These are phyloP conservation scores for Phaenicophaeus curvirostris DNA, from an alignment of 2,797 vertebrate genomes.

Conservation along the genomic window DNA sequence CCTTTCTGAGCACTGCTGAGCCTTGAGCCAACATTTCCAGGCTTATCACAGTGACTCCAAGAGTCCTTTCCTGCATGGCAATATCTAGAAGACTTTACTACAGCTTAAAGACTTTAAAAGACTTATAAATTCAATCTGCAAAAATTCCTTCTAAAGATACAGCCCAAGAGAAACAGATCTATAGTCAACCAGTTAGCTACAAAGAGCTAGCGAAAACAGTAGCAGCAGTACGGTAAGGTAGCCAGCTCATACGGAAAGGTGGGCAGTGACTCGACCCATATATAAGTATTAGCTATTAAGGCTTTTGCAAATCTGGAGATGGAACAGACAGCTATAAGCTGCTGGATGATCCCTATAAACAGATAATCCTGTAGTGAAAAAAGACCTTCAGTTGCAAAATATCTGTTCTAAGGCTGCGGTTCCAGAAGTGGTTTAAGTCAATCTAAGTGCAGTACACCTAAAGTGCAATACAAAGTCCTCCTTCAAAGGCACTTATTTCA, in stretches of 20 bases:
- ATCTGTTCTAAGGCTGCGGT: neutral
- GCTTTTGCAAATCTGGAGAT: neutral
- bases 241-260: neutral
- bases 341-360: neutral
- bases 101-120: neutral
- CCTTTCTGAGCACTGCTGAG: neutral
- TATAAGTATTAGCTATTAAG: neutral
- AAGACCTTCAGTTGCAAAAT: neutral
- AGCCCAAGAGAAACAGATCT: neutral
- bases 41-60: neutral
- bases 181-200: neutral
- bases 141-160: slow-evolving; percentile 5
- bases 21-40: neutral
- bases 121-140: neutral
- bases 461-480: neutral
- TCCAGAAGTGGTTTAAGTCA: neutral
- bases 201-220: neutral
- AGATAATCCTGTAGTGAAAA: neutral
- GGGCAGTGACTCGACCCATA: neutral
- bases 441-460: neutral
- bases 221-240: neutral
- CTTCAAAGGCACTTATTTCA: neutral
- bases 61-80: neutral
- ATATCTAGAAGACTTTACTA: neutral
- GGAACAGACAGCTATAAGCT: neutral